Base-by-base conservation (phyloP, 2,113 vertebrate species). In the Siphamia tubifer region DNA sequence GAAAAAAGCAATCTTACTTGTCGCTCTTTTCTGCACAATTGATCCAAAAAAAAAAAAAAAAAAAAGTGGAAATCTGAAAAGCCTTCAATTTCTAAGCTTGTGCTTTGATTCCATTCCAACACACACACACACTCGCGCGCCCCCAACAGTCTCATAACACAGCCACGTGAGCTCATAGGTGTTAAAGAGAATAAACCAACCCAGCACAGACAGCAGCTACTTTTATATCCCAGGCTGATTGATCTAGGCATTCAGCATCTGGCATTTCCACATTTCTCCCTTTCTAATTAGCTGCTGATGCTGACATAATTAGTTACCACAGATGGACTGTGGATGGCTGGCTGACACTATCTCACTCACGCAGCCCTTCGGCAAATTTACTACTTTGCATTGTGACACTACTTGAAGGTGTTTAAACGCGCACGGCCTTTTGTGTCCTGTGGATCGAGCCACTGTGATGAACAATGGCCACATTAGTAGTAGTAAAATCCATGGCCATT, bases 171-270 rank as follows among this genome's bases (percentile, higher is more conserved):
- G 47, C 55, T 61, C 36, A 25, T 5, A 6, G 16, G 2, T 17
- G 13, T 44, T 39, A 21, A 63, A 56, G 47, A 74, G 45, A 68
- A 64, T 69, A 39, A 54, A 73, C 58, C 43, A 43, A 51, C 56
- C 21, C 42, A 15, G 45, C 27, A 13, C n/a, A 17, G 23, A 27
- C 58, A 62, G 53, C 42, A 78, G 53, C 67, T 64, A 68, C 79
- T 44, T 79, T 67, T 69, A 61, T 55, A 66, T 74, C 61, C 73
- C 25, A 24, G 36, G 15, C 49, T 83, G 84, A 84, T 71, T 82
- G 76, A 90, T 87, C 58, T 68, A 71, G 53, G 78, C 68, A 60
- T 76, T 79, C 74, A 71, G 74, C 86, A 85, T 84, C 82, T 85
- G 86, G 77, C 75, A 76, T 81, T 79, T 77, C 48, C 68, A 61